A percentile compares a stretch with the other conserved stretches of the same genome.
phyloP scores from a whole-genome alignment of 2,797 vertebrate species.

The Chromis chromis region DNA sequence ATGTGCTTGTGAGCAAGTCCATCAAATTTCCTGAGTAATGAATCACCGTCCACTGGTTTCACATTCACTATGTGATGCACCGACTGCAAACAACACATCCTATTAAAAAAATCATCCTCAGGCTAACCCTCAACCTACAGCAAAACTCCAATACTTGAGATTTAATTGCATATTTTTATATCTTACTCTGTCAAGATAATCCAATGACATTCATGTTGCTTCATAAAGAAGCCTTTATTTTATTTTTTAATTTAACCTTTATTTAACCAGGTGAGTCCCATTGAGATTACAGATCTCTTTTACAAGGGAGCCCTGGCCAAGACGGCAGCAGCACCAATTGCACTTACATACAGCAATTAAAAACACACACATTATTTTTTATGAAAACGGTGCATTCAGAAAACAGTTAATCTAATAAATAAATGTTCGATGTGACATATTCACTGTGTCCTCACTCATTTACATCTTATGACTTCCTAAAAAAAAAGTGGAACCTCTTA shows the following conservation, averaged over 20 bases:
- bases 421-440: slow-evolving; percentile 25
- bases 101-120: background rate
- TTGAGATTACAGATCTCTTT: no score
- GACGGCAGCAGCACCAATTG: no score
- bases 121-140: background rate
- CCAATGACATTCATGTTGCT: background rate
- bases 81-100: slow-evolving; percentile 34
- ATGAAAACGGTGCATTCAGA: slow-evolving; percentile 33
- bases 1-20: slow-evolving; percentile 66
- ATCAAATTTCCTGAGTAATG: slow-evolving; percentile 53
- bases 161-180: background rate
- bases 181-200: slow-evolving; percentile 5
- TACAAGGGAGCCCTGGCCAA: no score
- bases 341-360: no score
- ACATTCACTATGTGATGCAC: slow-evolving; percentile 37
- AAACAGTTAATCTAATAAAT: slow-evolving; percentile 30
- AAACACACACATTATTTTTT: no score
- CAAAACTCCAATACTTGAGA: slow-evolving; percentile 1
- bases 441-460: slow-evolving; percentile 43
- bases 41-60: slow-evolving; percentile 49
- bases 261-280: no score
- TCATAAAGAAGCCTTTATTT: slow-evolving; percentile 15
- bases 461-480: slow-evolving; percentile 55
- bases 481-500: slow-evolving; percentile 41
- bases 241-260: no score